These are phyloP conservation scores for Uloborus diversus DNA, from an alignment of 1,140 invertebrate genomes.

Conservation along the genomic window DNA sequence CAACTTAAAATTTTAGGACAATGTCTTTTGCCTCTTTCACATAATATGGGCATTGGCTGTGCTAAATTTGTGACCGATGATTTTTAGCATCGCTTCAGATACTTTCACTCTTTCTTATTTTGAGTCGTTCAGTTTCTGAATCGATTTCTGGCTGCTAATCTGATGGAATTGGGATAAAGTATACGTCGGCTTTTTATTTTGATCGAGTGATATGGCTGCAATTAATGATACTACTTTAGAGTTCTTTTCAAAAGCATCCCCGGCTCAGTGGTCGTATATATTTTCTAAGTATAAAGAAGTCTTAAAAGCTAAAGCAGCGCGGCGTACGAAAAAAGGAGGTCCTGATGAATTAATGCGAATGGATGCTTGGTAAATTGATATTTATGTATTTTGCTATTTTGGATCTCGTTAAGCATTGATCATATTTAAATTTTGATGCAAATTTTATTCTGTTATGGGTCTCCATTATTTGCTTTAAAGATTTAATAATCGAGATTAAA, in stretches of 20 bases:
- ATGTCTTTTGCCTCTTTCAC: no score
- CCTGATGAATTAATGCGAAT: slow-evolving; percentile 91
- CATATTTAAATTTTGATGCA: no score
- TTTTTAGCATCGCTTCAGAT: no score
- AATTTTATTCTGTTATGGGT: no score
- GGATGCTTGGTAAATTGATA: slow-evolving; percentile 85
- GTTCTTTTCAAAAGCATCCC: slow-evolving; percentile 87
- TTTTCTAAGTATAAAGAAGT: slow-evolving; percentile 88
- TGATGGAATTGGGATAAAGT: not conserved
- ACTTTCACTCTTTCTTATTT: no score
- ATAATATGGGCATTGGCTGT: no score
- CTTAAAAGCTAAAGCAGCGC: slow-evolving; percentile 84
- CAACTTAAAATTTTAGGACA: no score
- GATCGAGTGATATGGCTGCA: slow-evolving; percentile 52
- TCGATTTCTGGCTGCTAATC: not conserved
- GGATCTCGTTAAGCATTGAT: no score
- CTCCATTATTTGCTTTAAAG: no score
- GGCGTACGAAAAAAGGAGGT: slow-evolving; percentile 79
- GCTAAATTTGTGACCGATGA: no score
- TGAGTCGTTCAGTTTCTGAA: no score
- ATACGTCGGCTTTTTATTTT: not conserved
- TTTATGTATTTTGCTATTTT: not conserved
- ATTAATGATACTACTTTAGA: slow-evolving; percentile 58
- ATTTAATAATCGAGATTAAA: no score
- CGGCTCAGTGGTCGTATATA: slow-evolving; percentile 85